These are phyloP conservation scores for Rhea pennata DNA, from an alignment of 2,113 vertebrate species.

Conservation along the genomic window DNA sequence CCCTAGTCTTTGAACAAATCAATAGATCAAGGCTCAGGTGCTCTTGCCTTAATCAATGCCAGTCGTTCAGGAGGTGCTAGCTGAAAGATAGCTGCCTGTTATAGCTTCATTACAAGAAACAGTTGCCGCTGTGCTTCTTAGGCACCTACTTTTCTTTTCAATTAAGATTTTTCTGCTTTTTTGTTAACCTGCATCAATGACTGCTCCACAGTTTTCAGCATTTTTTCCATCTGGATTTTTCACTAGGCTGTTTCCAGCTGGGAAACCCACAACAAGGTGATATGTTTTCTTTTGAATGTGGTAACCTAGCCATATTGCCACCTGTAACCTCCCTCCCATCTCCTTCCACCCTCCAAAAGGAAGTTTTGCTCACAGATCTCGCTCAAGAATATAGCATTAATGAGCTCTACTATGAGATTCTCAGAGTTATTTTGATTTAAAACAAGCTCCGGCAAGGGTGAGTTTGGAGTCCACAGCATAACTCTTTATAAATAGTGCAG, in stretches of 20 bases:
- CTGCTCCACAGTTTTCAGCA: not conserved
- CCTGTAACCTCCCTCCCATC: not conserved
- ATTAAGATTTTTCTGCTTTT: not conserved
- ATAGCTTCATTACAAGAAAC: not conserved
- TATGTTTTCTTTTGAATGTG: fast-evolving
- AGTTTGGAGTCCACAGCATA: not conserved
- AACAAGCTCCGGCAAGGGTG: not conserved
- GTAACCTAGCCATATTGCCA: not conserved
- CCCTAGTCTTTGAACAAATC: not conserved
- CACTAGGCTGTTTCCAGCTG: not conserved
- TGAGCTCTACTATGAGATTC: not conserved
- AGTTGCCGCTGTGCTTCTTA: not conserved
- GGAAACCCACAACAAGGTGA: not conserved
- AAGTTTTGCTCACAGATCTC: not conserved
- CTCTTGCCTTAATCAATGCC: not conserved
- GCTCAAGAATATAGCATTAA: not conserved
- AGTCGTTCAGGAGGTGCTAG: not conserved
- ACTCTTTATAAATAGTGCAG: not conserved
- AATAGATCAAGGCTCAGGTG: not conserved
- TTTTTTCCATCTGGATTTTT: not conserved
- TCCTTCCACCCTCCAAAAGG: not conserved
- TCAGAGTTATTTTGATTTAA: not conserved
- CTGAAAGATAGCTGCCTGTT: not conserved
- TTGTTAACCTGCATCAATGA: not conserved
- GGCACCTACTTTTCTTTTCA: not conserved